Percentiles rank a stretch among this genome's conserved stretches.
Conservation (phyloP, 2,113 vertebrate species). For the Polypterus bichir region DNA sequence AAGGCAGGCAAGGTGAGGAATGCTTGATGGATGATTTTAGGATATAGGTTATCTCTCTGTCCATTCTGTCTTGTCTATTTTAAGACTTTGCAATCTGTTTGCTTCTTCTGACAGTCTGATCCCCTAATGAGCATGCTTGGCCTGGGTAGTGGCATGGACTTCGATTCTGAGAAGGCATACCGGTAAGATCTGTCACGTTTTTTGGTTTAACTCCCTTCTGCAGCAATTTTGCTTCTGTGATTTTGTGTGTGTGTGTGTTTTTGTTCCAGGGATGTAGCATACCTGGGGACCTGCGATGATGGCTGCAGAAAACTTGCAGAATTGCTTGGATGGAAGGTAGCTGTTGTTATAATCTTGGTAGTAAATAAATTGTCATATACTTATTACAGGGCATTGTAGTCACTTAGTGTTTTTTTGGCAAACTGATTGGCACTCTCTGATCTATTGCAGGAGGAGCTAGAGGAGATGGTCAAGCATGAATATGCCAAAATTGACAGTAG, state of each 20-base stretch:
- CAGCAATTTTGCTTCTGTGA: not conserved
- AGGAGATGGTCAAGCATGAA: slow-evolving; percentile 64
- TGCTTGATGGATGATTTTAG: not conserved
- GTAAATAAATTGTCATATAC: not conserved
- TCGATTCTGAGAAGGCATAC: slow-evolving; percentile 85
- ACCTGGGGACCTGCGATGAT: slow-evolving; percentile 70
- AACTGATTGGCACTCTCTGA: not conserved
- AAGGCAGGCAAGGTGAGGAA: slow-evolving; percentile 64
- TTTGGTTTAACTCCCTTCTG: not conserved
- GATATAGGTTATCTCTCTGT: not conserved
- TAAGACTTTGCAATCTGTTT: not conserved
- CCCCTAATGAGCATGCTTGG: slow-evolving; percentile 65
- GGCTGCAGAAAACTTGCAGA: slow-evolving; percentile 74
- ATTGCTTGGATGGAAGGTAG: slow-evolving; percentile 79
- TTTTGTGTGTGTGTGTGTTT: not conserved
- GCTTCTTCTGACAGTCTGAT: slow-evolving; percentile 45
- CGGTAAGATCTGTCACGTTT: slow-evolving; percentile 41
- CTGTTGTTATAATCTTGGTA: not conserved
- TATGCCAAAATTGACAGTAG: slow-evolving; percentile 59
- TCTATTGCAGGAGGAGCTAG: slow-evolving; percentile 57
- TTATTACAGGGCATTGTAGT: not conserved
- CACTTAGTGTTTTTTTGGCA: not conserved
- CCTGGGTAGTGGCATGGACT: slow-evolving; percentile 76
- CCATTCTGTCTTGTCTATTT: not conserved
- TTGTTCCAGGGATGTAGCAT: slow-evolving; percentile 65